Conservation (phyloP, 1,140 invertebrate genomes). For the Habropoda laboriosa region DNA sequence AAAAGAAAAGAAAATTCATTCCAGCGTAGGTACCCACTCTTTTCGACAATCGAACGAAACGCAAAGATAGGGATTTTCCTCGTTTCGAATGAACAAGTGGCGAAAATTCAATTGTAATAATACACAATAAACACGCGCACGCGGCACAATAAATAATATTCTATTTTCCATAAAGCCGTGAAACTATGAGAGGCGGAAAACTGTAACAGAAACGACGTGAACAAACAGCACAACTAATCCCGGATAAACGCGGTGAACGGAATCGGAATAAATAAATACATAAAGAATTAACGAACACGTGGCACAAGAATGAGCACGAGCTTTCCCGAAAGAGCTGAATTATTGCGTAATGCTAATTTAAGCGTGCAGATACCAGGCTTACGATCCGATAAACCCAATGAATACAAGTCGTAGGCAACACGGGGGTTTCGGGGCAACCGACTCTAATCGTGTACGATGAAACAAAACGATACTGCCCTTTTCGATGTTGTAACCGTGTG, state of each 20-base stretch:
- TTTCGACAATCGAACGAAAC: not conserved
- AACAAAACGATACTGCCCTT: conserved; percentile 42
- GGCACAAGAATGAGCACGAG: conserved; percentile 7
- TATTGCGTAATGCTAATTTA: conserved; percentile 47
- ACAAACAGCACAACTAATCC: conserved; percentile 15
- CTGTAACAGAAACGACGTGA: not conserved
- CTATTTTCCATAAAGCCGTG: not conserved
- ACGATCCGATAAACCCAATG: conserved; percentile 53
- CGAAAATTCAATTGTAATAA: not conserved
- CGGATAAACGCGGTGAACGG: conserved; percentile 1
- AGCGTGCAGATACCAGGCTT: conserved; percentile 4
- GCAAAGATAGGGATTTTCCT: too few species aligned
- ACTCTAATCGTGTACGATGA: conserved; percentile 46
- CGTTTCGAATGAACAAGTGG: not conserved
- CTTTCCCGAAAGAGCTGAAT: conserved; percentile 30
- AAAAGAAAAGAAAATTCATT: not conserved
- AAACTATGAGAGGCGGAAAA: too few species aligned
- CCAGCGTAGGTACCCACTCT: not conserved
- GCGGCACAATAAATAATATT: not conserved
- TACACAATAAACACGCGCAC: not conserved
- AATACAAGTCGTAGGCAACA: conserved; percentile 44
- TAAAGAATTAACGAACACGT: conserved; percentile 27
- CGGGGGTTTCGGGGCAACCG: conserved; percentile 12
- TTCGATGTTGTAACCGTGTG: not conserved
- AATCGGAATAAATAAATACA: conserved; percentile 27